Evolutionary conservation across 2,113 vertebrate species (phyloP).

Genomic region (Ictidomys tridecemlineatus): DNA sequence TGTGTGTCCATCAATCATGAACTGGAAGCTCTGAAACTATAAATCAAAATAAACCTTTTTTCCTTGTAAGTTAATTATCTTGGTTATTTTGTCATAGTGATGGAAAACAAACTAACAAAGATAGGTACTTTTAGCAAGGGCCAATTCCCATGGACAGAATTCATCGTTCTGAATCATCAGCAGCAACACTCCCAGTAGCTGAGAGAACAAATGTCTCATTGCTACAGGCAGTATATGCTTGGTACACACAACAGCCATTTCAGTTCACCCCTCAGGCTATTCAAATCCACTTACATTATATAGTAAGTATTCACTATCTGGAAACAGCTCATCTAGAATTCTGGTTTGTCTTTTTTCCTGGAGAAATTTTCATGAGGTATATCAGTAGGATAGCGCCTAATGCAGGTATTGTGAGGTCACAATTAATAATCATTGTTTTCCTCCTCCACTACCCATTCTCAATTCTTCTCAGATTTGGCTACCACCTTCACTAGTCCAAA

Average conservation of each 20-base stretch:
- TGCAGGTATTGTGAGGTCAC: neutral
- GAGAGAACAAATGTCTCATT: neutral
- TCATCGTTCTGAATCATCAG: conserved; percentile 25
- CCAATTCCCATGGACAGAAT: conserved; percentile 6
- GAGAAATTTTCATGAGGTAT: neutral
- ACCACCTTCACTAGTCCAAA: neutral
- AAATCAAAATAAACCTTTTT: neutral
- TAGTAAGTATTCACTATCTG: neutral
- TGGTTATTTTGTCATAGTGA: neutral
- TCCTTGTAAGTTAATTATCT: neutral
- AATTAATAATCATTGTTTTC: neutral
- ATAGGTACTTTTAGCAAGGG: neutral
- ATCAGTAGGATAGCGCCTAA: neutral
- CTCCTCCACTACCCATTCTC: neutral
- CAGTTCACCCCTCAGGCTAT: neutral
- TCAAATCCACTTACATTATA: neutral
- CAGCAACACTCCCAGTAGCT: neutral
- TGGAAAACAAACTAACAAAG: neutral
- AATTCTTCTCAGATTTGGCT: neutral
- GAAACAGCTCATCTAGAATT: neutral
- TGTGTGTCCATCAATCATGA: neutral
- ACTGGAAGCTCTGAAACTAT: neutral
- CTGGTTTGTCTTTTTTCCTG: neutral
- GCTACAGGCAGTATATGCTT: neutral
- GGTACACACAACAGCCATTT: neutral